Evolutionary conservation across 2,888 invertebrate genomes (phyloP).

Genomic region (Norana najaformis): DNA sequence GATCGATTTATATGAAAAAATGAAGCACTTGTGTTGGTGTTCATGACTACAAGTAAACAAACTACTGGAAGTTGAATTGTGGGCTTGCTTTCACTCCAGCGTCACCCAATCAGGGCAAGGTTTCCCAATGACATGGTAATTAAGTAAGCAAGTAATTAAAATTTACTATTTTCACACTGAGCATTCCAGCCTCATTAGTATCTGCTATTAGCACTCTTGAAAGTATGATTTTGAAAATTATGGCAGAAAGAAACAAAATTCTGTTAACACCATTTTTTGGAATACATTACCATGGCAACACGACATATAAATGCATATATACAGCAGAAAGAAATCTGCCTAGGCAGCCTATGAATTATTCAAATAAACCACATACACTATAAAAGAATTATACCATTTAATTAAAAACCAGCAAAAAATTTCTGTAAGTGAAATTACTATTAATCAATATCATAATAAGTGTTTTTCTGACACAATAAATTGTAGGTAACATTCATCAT

Average conservation of each 20-base stretch:
- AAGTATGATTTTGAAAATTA: not conserved
- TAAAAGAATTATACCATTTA: not conserved
- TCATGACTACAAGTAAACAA: no score
- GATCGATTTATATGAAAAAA: no score
- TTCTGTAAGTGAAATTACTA: not conserved
- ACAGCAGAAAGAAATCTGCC: not conserved
- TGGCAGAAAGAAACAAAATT: not conserved
- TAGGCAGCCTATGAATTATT: not conserved
- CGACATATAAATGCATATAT: not conserved
- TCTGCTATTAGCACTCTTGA: not conserved
- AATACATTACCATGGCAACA: not conserved
- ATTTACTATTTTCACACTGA: no score
- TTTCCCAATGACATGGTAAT: no score
- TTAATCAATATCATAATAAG: not conserved
- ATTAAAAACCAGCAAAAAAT: not conserved
- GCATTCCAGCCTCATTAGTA: no score
- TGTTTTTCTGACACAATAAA: not conserved
- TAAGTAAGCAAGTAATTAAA: not conserved
- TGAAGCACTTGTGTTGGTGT: no score
- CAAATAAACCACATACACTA: not conserved
- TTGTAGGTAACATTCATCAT: not conserved
- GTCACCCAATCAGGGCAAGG: not conserved
- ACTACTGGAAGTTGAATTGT: no score
- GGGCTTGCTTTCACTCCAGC: not conserved
- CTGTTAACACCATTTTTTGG: not conserved